Base-by-base conservation (phyloP, 2,888 invertebrate genomes). In the Fragum fragum region DNA sequence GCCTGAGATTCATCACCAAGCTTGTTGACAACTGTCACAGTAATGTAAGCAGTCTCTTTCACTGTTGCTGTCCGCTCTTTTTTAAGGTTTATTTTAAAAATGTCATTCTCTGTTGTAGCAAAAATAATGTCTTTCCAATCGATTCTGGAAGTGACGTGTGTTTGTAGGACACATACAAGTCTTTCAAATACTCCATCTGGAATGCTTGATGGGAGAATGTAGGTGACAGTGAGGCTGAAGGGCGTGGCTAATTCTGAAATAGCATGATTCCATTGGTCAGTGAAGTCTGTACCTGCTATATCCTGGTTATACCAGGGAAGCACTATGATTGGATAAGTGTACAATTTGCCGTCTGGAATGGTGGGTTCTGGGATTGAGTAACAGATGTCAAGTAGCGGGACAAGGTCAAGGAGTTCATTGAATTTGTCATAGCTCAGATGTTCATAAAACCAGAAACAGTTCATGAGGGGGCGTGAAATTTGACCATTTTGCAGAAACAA, bases 401-500 rank as follows among this genome's bases (percentile, higher is more conserved):
- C 86, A 68, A 94, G 84, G 70, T 92, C 90, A 55, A 92, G 75
- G 36, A 93, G 86, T 32, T 88, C 86, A 42, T 89, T 87, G 52
- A 93, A 87, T 29, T 87, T 77, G 53, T 91, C 88, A 59, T 90
- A 86, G 59, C 79, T 82, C 5, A 93, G 80, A 32, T 90, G 81
- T 70, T 92, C 88, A 71, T 92, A 91, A 76, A 94, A 94, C 91
- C 91, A 93, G 59, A 94, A 83, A 75, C 93, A 93, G 77, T 90
- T 90, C 57, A 94, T 88, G 61, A 94, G 79, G 7, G 92, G 92
- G 29, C 93, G 84, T 1, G 93, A 92, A 36, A 94, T 88, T 81
- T 93, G 92, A 16, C 94, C 94, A 59, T 86, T 85, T 39, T 83
- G 83, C 9, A 89, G 73, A 75, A 93, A 91, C 11, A 89, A 77